Evolutionary conservation across 2,888 invertebrate species (phyloP), one percentile per base, ranked within the genome.

Genomic region (Syrista parreyssii): DNA sequence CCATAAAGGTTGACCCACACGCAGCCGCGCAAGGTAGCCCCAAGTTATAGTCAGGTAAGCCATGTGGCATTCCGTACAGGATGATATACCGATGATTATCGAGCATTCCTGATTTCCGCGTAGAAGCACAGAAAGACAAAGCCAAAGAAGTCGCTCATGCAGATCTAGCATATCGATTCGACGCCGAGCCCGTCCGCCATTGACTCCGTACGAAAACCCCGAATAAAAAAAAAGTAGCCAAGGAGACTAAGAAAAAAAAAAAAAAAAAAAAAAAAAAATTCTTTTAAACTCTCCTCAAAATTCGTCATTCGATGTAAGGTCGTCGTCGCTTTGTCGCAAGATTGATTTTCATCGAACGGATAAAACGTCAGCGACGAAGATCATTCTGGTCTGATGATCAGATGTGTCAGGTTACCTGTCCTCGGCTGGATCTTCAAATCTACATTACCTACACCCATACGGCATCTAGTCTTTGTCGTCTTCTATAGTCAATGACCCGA

Each of bases 61-160:
- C 72, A 75, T 75, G 36, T 68, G 76, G 73, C 72, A 76, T 76
- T 76, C 79, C 78, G 79, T 78, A 75, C 76, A 68, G 83, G 78
- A 86, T 89, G 89, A 89, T 89, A 88, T 89, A 89, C 87, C 86
- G 88, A 88, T 86, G 86, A 89, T 89, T 88, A 86, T 86, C 84
- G 84, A 81, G 80, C 85, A 86, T 87, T 87, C 88, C 85, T 84
- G 87, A 87, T 86, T 84, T 84, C 80, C 85, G 81, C 79, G 77
- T 82, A 79, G 77, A 79, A 74, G 72, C 75, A 78, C 35, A 40
- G 78, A 76, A 75, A 76, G 77, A 79, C 75, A 79, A 78, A 55
- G 75, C 78, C 75, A 79, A 79, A 72, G 79, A 78, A 75, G 78
- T 78, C 78, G 77, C 68, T 76, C 12, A 73, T 55, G 78, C 77